Percentiles rank a stretch among this genome's conserved stretches.
phyloP scores from a whole-genome alignment of 2,797 vertebrate species.

The Microtus agrestis region DNA sequence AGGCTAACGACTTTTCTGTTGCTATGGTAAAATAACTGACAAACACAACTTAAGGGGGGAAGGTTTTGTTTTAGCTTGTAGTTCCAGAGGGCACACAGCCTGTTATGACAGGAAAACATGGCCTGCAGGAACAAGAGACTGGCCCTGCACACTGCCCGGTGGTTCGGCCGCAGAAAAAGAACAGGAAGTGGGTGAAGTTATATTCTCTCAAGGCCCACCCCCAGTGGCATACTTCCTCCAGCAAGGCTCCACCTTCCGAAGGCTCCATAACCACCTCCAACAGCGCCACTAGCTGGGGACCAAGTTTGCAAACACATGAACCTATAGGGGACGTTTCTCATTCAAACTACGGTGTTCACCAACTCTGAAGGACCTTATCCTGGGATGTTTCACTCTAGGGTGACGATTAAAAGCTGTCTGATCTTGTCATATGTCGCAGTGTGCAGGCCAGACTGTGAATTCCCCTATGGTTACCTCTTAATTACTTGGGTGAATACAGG shows the following conservation, averaged over 20 bases:
- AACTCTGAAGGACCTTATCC: not conserved
- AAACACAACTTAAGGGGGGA: not conserved
- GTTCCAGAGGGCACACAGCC: too few species aligned
- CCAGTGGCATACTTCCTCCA: not conserved
- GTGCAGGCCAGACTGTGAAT: slow-evolving; percentile 14
- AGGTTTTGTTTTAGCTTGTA: not conserved
- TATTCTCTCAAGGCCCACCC: not conserved
- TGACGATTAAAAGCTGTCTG: slow-evolving; percentile 54
- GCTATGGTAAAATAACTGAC: not conserved
- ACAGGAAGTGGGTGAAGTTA: not conserved
- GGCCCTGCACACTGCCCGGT: too few species aligned
- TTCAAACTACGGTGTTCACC: too few species aligned
- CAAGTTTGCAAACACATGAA: not conserved
- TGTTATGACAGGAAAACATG: not conserved
- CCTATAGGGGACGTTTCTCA: not conserved
- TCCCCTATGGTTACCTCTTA: slow-evolving; percentile 52
- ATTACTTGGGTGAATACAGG: slow-evolving; percentile 58
- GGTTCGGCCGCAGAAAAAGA: not conserved
- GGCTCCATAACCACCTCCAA: not conserved
- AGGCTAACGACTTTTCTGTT: not conserved
- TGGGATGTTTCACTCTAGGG: not conserved
- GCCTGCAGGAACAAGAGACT: too few species aligned
- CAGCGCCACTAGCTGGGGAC: not conserved
- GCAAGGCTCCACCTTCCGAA: not conserved
- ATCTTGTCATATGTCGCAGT: not conserved